These are phyloP conservation scores for Petromus typicus DNA, from an alignment of 2,113 vertebrate genomes.

Conservation along the genomic window DNA sequence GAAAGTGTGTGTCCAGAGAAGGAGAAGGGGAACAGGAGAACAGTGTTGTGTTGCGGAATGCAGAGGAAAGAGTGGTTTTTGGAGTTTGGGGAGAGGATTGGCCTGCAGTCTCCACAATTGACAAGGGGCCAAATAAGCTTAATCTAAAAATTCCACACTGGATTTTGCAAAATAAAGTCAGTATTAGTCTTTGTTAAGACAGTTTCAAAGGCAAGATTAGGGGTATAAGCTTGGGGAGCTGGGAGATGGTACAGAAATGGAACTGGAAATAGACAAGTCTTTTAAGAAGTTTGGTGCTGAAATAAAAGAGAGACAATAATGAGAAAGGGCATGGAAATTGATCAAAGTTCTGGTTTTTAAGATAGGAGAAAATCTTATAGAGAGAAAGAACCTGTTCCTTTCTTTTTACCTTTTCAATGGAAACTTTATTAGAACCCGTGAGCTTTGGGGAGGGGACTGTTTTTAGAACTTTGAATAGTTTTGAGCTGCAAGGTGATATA, in stretches of 20 bases:
- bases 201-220: conserved; percentile 29
- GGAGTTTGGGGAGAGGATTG: background rate
- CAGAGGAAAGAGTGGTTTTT: background rate
- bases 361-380: background rate
- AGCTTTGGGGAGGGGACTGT: background rate
- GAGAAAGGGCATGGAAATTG: background rate
- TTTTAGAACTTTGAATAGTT: background rate
- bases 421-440: background rate
- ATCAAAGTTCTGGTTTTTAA: conserved; percentile 14
- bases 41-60: background rate
- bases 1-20: background rate
- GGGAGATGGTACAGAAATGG: conserved; percentile 40
- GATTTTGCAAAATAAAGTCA: conserved; percentile 34
- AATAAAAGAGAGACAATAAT: conserved; percentile 11
- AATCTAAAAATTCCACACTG: background rate
- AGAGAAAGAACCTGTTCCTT: background rate
- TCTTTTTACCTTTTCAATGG: background rate
- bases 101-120: background rate
- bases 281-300: conserved; percentile 31
- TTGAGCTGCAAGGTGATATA: background rate
- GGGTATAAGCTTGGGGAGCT: conserved; percentile 4
- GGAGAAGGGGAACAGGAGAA: conserved; percentile 6
- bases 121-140: background rate
- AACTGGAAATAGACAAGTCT: background rate
- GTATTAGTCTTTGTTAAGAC: conserved; percentile 16